Percentiles rank a stretch among this genome's conserved stretches.
Conservation (phyloP, 92 coral and sea anemone genomes). For the Heliopora coerulea region DNA sequence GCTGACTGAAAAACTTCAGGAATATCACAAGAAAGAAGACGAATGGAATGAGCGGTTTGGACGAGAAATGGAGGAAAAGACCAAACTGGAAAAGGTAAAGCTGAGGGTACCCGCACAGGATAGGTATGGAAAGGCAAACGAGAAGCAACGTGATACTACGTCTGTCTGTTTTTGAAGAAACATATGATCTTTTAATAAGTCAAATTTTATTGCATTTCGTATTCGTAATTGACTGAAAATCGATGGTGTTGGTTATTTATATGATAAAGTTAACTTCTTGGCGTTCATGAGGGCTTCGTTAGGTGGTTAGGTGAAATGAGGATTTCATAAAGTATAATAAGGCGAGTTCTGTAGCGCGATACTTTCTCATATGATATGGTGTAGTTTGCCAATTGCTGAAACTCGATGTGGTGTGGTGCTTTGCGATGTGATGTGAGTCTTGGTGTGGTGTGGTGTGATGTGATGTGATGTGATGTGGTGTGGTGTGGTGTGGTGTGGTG, state of each 20-base stretch:
- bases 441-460: neutral
- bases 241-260: no score
- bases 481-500: neutral
- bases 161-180: no score
- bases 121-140: no score
- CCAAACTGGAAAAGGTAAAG: constrained; percentile 76
- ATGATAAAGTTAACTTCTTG: no score
- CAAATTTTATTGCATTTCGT: no score
- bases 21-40: constrained; percentile 83
- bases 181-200: no score
- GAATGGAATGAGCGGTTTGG: constrained; percentile 78
- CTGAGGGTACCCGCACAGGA: neutral
- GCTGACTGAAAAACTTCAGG: constrained; percentile 63
- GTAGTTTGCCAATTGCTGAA: no score
- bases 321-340: no score
- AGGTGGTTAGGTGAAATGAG: no score
- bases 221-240: no score
- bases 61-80: constrained; percentile 77
- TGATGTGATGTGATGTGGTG: neutral
- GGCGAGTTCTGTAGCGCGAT: neutral
- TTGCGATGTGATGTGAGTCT: neutral
- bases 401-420: neutral
- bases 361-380: neutral
- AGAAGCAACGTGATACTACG: no score
- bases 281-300: no score